Evolutionary conservation across 2,113 vertebrate species (phyloP).

Genomic region (Ameiurus melas): DNA sequence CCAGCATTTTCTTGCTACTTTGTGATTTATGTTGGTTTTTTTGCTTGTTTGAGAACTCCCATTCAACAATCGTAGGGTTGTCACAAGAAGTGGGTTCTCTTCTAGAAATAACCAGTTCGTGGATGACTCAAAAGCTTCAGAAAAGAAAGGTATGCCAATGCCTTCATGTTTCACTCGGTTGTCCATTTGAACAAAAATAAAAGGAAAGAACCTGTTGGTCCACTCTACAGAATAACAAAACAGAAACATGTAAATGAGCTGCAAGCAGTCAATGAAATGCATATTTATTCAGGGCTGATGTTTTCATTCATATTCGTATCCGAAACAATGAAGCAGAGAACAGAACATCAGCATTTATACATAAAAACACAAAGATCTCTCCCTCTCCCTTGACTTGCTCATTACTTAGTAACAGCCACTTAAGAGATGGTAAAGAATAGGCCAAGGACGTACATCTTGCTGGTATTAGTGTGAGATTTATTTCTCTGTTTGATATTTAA

Average conservation of each 20-base stretch:
- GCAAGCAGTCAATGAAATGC: background rate
- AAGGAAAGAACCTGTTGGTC: constrained; percentile 41
- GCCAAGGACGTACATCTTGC: background rate
- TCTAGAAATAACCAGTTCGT: background rate
- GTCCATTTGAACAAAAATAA: background rate
- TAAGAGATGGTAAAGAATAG: background rate
- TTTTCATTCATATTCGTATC: background rate
- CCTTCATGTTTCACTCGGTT: background rate
- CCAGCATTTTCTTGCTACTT: background rate
- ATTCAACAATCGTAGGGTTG: background rate
- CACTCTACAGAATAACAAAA: constrained; percentile 45
- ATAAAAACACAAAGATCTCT: background rate
- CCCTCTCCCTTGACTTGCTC: background rate
- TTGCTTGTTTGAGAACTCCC: background rate
- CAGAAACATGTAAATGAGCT: constrained; percentile 9
- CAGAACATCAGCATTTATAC: background rate
- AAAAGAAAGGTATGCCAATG: background rate
- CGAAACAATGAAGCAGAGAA: background rate
- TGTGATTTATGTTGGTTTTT: background rate
- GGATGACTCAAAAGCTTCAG: background rate
- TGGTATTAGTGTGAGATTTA: too few relatives aligned
- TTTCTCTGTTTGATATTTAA: too few relatives aligned
- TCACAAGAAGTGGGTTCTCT: background rate
- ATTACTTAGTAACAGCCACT: background rate
- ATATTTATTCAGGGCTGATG: background rate